Evolutionary conservation across 2,888 invertebrate species (phyloP), one percentile per base, ranked within the genome.

Genomic region (Noctua comes): DNA sequence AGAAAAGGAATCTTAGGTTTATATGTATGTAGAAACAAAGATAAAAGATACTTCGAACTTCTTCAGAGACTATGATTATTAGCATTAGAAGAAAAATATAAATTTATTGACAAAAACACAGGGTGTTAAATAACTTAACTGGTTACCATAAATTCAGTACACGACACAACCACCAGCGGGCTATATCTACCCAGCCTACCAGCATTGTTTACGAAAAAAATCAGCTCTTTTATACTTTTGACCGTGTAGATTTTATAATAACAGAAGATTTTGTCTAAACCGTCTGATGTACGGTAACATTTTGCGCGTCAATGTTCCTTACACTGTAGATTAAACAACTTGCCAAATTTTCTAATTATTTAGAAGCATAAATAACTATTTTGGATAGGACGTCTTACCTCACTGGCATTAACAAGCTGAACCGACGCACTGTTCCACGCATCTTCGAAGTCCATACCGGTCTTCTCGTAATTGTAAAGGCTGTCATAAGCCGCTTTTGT

Each of bases 341-440:
- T 59, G 0, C 57, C 2, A 16, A 16, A 59, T 59, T 59, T 31
- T 3, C n/a, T 43, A 65, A 65, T 16, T 24, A 43, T 66, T 66
- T 43, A 0, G 36, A 36, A 36, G 36, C 43, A 16, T 40, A 7
- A n/a, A 24, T 24, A 40, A 43, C n/a, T 66, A 16, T 43, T 18
- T 7, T 16, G 16, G 2, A 43, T 27, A 66, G n/a, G 16, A 18
- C 16, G 10, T 57, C 92, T 91, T 95, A 98, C 98, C 96, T 98
- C 98, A 62, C 99, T 98, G 27, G 99, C 98, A 84, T 98, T 97
- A 0, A 98, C 98, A 16, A 99, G 95, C 92, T 98, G 98, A 74
- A 99, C 98, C 0, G 99, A 98, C 13, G 98, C 97, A 86, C 97
- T 94, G 93, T 99, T 99, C 98, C 99, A 99, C 0, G 99, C 98